Base-by-base conservation (phyloP, 64 coral and sea anemone species). In the Montipora cactus region DNA sequence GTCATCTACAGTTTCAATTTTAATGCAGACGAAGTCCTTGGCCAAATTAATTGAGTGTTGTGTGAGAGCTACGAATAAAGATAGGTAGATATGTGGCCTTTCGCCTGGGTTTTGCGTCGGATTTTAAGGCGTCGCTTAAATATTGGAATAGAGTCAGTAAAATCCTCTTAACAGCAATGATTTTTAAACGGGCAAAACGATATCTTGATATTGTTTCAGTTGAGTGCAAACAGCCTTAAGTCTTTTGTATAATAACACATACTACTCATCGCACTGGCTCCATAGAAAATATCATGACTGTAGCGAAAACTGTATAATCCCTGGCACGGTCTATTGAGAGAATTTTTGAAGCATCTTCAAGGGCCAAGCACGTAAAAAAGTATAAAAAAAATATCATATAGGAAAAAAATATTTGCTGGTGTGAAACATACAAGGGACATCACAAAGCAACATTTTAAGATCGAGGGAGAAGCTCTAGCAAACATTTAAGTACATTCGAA, bases 151-250 rank as follows among this genome's bases (percentile, higher is more conserved):
- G 19, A 84, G 46, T 15, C 62, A 18, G 16, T 86, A 22, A 67
- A 84, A 86, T 86, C 64, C 82, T 86, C 82, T 86, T 46, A 16
- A 70, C 64, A 22, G 47, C 18, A 86, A 86, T 86, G n/a, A 49
- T 86, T 86, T 84, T 72, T 22, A 47, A 13, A 84, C 53, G 58
- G 67, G 19, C 18, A 71, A 72, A 71, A 71, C 51, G 16, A 72
- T 64, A 14, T 4, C 8, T 64, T 12, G 14, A 64, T 71, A 86
- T 86, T 86, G 82, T 14, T 85, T 45, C 47, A 37, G 37, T 37
- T 85, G 14, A 19, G 66, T 71, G 19, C 82, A 70, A 71, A 47
- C 16, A 6, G 0, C 53, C 6, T 57, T 57, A 0, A 57, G 53
- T 57, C 11, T 57, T 57, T 57, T 11, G 6, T 57, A 57, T 37